phyloP scores from a whole-genome alignment of 2,113 vertebrate genomes.

The Oncorhynchus keta region DNA sequence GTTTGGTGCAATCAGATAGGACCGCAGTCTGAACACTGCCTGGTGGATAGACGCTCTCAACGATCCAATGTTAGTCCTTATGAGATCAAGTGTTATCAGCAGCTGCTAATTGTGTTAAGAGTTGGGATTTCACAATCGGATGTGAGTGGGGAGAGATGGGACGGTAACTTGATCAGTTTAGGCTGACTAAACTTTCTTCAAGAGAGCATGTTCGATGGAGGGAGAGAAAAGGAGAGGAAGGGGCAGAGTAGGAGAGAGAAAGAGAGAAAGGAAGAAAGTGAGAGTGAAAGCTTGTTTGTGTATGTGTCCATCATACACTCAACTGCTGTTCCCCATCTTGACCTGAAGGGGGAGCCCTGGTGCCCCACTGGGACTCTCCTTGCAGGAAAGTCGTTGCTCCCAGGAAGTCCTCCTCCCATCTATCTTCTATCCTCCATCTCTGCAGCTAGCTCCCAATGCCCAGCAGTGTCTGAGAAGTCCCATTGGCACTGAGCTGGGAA shows the following conservation, averaged over 20 bases:
- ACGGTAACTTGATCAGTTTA: not conserved
- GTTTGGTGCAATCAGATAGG: slow-evolving; percentile 6
- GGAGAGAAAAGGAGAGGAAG: not conserved
- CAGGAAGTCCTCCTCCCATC: not conserved
- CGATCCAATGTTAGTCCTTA: not conserved
- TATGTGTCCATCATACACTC: not conserved
- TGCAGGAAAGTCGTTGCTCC: not conserved
- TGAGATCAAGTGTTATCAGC: not conserved
- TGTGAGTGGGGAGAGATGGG: not conserved
- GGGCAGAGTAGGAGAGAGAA: too few species aligned
- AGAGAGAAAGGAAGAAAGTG: not conserved
- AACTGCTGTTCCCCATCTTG: not conserved
- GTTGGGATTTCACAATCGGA: not conserved
- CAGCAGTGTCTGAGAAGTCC: too few species aligned
- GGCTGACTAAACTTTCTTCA: not conserved
- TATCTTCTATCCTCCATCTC: not conserved
- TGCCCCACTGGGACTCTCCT: not conserved
- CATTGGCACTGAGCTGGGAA: too few species aligned
- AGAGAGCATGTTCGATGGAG: not conserved
- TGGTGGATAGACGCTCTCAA: too few species aligned
- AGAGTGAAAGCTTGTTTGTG: not conserved
- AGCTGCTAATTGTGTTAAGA: not conserved
- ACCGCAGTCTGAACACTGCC: not conserved
- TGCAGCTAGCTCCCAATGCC: not conserved
- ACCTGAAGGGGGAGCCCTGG: slow-evolving; percentile 21